These are phyloP conservation scores for Enteromius trimaculatus DNA, from an alignment of 2,797 vertebrate genomes.

Conservation along the genomic window DNA sequence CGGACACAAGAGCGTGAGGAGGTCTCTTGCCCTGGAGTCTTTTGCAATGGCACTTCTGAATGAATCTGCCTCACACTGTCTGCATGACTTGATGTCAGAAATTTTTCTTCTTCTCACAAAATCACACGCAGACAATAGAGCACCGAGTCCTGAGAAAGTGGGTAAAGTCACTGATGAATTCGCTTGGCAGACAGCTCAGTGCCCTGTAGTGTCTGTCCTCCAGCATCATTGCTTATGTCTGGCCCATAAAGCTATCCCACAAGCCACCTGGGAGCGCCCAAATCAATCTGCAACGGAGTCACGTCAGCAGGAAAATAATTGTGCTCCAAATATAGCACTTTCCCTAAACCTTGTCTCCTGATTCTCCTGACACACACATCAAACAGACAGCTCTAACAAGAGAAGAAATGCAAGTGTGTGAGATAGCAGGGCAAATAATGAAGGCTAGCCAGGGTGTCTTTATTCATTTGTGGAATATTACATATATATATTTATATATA, in stretches of 20 bases:
- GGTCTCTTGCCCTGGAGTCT: constrained; percentile 14
- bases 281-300: constrained; percentile 53
- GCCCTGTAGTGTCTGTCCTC: constrained; percentile 42
- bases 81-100: constrained; percentile 22
- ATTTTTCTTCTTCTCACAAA: neutral
- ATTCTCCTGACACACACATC: constrained; percentile 49
- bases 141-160: constrained; percentile 10
- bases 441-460: constrained; percentile 2
- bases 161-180: constrained; percentile 31
- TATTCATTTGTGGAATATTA: constrained; percentile 13
- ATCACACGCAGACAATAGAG: constrained; percentile 3
- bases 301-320: constrained; percentile 74
- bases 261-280: constrained; percentile 39
- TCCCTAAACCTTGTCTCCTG: constrained; percentile 35
- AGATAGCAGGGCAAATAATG: constrained; percentile 24
- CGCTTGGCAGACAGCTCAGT: constrained; percentile 18
- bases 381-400: constrained; percentile 53
- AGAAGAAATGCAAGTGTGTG: constrained; percentile 34
- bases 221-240: constrained; percentile 41
- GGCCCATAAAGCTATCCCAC: constrained; percentile 50
- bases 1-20: constrained; percentile 11
- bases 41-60: constrained; percentile 24
- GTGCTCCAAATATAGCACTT: constrained; percentile 70
- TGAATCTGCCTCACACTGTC: constrained; percentile 11
- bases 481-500: neutral